Evolutionary conservation across 2,797 vertebrate species (phyloP), one percentile per base, ranked within the genome.

Genomic region (Myiothlypis coronata): DNA sequence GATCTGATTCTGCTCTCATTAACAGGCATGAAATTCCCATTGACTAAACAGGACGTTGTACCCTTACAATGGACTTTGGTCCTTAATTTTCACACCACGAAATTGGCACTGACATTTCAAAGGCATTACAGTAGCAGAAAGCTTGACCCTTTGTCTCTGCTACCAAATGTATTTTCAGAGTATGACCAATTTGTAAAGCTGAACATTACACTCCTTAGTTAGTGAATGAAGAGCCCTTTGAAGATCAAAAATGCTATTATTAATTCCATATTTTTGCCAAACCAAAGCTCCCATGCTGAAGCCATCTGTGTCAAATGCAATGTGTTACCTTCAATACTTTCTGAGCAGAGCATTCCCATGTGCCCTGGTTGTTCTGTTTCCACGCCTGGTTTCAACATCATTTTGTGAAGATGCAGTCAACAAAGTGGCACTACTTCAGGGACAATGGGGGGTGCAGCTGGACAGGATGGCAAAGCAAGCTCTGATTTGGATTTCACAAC

Each of bases 181-280:
- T 82, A 93, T 92, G 93, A 89, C 83, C 87, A 55, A 93, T 90
- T 80, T 60, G 55, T 87, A 86, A 95, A 89, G 59, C 78, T 18
- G 37, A 69, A 88, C 72, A 75, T 90, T 82, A 87, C 53, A 89
- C 37, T 85, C 83, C 65, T 90, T 83, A 89, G 65, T 82, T 87
- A 84, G 88, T 44, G 87, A 87, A 68, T 32, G 76, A 87, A 79
- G 65, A 86, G 39, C 14, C 55, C 89, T 97, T 94, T 95, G 95
- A 96, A 96, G 95, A 96, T 90, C 91, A 96, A 67, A 95, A 72
- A 53, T 64, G 26, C 55, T 77, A 53, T 77, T 88, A 91, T 93
- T 90, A 82, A 91, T 92, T 83, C 93, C 94, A 82, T 90, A 90
- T 89, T 91, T 95, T 76, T 83, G 61, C 61, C 70, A 93, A 84